Evolutionary conservation across 2,113 vertebrate species (phyloP).

Genomic region (Hippoglossus stenolepis): DNA sequence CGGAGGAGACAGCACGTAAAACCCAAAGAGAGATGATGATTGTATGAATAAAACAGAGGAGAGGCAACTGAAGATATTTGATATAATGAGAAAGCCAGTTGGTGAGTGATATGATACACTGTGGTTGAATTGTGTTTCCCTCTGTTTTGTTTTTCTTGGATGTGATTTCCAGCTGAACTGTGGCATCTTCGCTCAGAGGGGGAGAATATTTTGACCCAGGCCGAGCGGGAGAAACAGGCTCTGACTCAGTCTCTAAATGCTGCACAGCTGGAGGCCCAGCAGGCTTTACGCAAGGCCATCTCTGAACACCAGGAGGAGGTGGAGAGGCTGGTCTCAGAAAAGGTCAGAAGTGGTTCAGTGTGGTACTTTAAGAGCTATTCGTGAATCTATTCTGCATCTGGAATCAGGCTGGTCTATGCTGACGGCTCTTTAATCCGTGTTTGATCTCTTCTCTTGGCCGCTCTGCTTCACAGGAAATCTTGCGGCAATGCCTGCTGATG

Average conservation of each 20-base stretch:
- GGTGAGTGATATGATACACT: slow-evolving; percentile 2
- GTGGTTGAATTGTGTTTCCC: slow-evolving; percentile 11
- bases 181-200: slow-evolving; percentile 78
- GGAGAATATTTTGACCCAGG: slow-evolving; percentile 68
- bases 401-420: not conserved
- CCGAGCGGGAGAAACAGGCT: slow-evolving; percentile 83
- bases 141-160: slow-evolving; percentile 24
- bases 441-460: slow-evolving; percentile 2
- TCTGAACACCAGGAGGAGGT: slow-evolving; percentile 86
- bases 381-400: not conserved
- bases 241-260: slow-evolving; percentile 79
- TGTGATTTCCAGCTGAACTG: slow-evolving; percentile 82
- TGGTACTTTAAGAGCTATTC: not conserved
- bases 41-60: not conserved
- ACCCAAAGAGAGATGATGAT: not conserved
- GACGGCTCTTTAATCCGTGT: not conserved
- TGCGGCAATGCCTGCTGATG: slow-evolving; percentile 82
- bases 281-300: slow-evolving; percentile 80
- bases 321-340: slow-evolving; percentile 84
- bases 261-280: slow-evolving; percentile 83
- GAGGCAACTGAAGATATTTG: not conserved
- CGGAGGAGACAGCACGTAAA: not conserved
- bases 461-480: slow-evolving; percentile 77
- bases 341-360: slow-evolving; percentile 75
- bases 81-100: not conserved